phyloP scores from a whole-genome alignment of 2,888 invertebrate genomes.

The Meganola albula region DNA sequence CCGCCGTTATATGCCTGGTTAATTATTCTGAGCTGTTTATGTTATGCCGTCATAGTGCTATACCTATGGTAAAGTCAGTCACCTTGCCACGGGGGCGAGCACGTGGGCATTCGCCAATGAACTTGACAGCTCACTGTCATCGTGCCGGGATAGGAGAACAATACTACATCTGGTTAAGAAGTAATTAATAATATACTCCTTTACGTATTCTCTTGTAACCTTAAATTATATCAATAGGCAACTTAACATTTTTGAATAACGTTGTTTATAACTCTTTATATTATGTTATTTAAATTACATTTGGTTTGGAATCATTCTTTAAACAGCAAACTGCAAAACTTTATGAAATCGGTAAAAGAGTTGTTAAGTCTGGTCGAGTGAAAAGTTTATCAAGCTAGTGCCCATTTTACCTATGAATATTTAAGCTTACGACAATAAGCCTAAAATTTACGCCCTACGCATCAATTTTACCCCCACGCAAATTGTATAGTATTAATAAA shows the following conservation, averaged over 20 bases:
- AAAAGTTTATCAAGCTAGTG: slow-evolving; percentile 39
- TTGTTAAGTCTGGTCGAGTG: slow-evolving; percentile 23
- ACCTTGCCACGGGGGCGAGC: slow-evolving; percentile 58
- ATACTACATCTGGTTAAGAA: no score
- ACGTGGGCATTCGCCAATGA: slow-evolving; percentile 69
- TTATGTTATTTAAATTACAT: no score
- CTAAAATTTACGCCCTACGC: slow-evolving; percentile 59
- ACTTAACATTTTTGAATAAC: no score
- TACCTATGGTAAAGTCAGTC: slow-evolving; percentile 57
- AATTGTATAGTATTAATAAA: slow-evolving; percentile 54
- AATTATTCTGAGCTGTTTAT: slow-evolving; percentile 52
- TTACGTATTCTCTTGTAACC: no score
- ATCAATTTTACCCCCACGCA: slow-evolving; percentile 59
- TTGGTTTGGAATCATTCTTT: no score
- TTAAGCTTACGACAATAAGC: slow-evolving; percentile 57
- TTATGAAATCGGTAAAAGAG: no score
- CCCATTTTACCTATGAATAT: slow-evolving; percentile 44
- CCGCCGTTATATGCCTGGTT: slow-evolving; percentile 34
- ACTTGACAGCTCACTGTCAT: slow-evolving; percentile 52
- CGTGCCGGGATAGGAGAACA: no score
- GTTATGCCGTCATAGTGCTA: slow-evolving; percentile 43
- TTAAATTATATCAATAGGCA: no score
- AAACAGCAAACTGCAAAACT: no score
- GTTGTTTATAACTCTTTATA: no score
- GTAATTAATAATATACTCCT: no score